Percentiles rank a stretch among this genome's conserved stretches.
These are phyloP conservation scores for Phyllotreta cruciferae DNA, from an alignment of 2,888 invertebrate species.

Conservation along the genomic window DNA sequence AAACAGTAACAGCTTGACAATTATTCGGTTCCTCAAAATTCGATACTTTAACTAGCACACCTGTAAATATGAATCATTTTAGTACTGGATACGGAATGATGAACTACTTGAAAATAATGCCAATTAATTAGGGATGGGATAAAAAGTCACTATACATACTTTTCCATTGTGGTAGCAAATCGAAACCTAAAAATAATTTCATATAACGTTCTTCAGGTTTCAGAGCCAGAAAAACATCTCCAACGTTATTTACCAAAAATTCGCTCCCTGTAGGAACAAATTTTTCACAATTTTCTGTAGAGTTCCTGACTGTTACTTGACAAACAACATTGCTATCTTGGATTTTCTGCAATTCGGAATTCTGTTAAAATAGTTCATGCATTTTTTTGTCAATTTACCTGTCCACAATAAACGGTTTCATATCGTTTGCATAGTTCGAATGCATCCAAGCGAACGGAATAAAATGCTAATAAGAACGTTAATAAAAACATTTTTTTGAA, in stretches of 20 bases:
- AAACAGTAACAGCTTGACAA: conserved; percentile 39
- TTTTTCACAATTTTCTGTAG: conserved; percentile 30
- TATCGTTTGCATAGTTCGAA: conserved; percentile 28
- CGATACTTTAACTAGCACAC: conserved; percentile 39
- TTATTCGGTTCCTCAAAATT: conserved; percentile 32
- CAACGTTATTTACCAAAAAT: conserved; percentile 31
- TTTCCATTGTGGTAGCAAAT: background rate
- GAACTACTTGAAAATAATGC: no score
- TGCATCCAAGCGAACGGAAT: conserved; percentile 9
- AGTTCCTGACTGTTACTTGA: conserved; percentile 15
- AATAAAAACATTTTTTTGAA: conserved; percentile 23
- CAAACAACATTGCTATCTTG: conserved; percentile 17
- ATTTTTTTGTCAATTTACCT: conserved; percentile 15
- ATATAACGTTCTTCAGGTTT: conserved; percentile 1
- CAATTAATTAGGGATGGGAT: background rate
- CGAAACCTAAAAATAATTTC: conserved; percentile 8
- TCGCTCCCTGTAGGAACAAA: conserved; percentile 25
- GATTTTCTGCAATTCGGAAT: conserved; percentile 15
- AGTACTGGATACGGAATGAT: no score
- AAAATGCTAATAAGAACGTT: conserved; percentile 18
- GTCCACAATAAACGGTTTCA: conserved; percentile 24
- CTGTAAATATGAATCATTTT: conserved; percentile 32
- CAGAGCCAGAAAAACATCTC: conserved; percentile 28
- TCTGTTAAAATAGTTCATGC: no score
- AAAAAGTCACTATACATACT: background rate